A percentile compares a stretch with the other conserved stretches of the same genome.
Conservation (phyloP, 2,113 vertebrate genomes). For the Fregata magnificens region DNA sequence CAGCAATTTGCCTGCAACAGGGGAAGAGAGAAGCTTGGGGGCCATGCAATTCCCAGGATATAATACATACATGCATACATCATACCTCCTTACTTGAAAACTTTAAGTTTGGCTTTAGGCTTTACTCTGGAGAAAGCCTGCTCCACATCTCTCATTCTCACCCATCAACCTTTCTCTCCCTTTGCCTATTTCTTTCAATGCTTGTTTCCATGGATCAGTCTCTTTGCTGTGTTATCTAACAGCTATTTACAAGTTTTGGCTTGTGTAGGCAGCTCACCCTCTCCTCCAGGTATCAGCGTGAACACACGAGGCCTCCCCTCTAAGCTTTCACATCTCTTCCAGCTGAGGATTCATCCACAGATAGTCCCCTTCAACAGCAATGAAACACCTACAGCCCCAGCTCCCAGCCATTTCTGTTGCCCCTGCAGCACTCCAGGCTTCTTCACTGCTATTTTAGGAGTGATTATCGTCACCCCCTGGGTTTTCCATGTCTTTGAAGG, state of each 20-base stretch:
- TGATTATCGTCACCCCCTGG: not conserved
- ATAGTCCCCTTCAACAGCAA: not conserved
- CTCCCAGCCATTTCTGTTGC: not conserved
- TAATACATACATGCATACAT: not conserved
- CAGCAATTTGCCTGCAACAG: not conserved
- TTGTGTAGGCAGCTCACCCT: not conserved
- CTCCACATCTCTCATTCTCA: not conserved
- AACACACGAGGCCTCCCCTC: fast-evolving
- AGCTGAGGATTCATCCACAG: not conserved
- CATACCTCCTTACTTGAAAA: not conserved
- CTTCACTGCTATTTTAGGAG: not conserved
- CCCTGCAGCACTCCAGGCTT: not conserved
- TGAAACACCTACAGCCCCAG: not conserved
- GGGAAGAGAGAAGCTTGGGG: not conserved
- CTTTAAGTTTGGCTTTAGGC: not conserved
- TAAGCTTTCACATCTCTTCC: not conserved
- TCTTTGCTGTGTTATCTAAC: not conserved
- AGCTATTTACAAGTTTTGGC: not conserved
- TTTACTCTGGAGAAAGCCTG: not conserved
- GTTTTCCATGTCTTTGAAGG: not conserved
- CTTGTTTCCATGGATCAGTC: not conserved
- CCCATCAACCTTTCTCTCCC: not conserved
- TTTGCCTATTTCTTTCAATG: not conserved
- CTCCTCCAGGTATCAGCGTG: not conserved
- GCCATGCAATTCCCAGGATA: not conserved